Evolutionary conservation across 2,888 invertebrate species (phyloP).

Genomic region (Philopedon plagiatum): DNA sequence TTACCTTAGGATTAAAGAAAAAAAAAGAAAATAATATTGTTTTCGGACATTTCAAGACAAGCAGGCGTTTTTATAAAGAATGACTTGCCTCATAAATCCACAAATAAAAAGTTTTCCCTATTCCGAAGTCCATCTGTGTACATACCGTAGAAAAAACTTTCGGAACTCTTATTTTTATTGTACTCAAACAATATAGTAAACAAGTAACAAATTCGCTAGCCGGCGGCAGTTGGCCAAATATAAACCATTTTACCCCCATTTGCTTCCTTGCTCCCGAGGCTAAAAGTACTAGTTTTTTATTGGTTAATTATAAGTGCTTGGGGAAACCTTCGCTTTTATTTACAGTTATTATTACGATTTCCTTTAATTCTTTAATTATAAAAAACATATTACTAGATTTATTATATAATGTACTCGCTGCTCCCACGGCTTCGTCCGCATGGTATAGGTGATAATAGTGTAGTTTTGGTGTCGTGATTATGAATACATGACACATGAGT

Average conservation of each 20-base stretch:
- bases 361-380: too few relatives aligned
- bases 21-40: neutral
- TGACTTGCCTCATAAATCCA: neutral
- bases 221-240: neutral
- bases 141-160: neutral
- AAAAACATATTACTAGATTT: too few relatives aligned
- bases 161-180: neutral
- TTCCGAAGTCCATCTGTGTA: neutral
- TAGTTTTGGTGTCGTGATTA: too few relatives aligned
- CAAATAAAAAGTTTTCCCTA: neutral
- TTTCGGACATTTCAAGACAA: neutral
- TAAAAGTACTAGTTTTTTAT: too few relatives aligned
- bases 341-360: too few relatives aligned
- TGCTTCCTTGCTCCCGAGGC: neutral
- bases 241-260: neutral
- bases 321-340: too few relatives aligned
- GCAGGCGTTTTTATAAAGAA: too few relatives aligned
- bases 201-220: neutral
- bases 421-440: too few relatives aligned
- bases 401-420: too few relatives aligned
- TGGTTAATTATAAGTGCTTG: too few relatives aligned
- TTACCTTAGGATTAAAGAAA: neutral
- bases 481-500: too few relatives aligned
- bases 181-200: constrained; percentile 1
- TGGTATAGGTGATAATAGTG: too few relatives aligned